These are phyloP conservation scores for Neoscelio sp. DNA, from an alignment of 2,888 invertebrate genomes.

Conservation along the genomic window DNA sequence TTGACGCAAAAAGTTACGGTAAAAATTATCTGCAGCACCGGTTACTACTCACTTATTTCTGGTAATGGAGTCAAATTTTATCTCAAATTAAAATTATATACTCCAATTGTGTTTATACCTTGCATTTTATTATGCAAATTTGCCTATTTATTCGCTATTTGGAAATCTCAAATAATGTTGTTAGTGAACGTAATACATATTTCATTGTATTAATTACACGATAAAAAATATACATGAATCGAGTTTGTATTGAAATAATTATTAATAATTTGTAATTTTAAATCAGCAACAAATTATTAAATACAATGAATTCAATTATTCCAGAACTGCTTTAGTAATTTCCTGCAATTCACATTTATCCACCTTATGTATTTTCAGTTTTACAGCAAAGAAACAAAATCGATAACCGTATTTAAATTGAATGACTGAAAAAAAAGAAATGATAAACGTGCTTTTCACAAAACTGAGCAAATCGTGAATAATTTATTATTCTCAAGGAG, in stretches of 20 bases:
- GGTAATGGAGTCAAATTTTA: conserved; percentile 28
- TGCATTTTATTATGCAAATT: conserved; percentile 12
- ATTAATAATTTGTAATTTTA: too few species aligned
- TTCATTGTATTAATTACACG: too few species aligned
- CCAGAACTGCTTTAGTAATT: conserved; percentile 39
- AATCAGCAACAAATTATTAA: too few species aligned
- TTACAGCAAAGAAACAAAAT: conserved; percentile 43
- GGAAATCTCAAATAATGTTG: too few species aligned
- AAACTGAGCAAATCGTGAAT: conserved; percentile 58
- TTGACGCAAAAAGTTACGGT: conserved; percentile 35
- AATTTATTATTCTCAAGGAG: conserved; percentile 56
- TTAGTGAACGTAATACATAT: too few species aligned
- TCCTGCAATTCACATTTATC: conserved; percentile 34
- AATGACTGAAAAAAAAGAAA: conserved; percentile 41
- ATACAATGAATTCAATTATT: conserved; percentile 13
- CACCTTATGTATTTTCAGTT: conserved; percentile 36
- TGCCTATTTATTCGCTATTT: too few species aligned
- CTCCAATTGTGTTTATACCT: background rate
- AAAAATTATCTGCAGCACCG: conserved; percentile 4
- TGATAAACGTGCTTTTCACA: conserved; percentile 50
- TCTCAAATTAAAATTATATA: conserved; percentile 31
- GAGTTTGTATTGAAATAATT: too few species aligned
- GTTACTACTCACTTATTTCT: conserved; percentile 33
- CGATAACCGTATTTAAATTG: conserved; percentile 51
- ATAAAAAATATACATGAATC: too few species aligned